Percentiles rank a stretch among this genome's conserved stretches.
These are phyloP conservation scores for Chloroclysta siterata DNA, from an alignment of 2,888 invertebrate genomes.

Conservation along the genomic window DNA sequence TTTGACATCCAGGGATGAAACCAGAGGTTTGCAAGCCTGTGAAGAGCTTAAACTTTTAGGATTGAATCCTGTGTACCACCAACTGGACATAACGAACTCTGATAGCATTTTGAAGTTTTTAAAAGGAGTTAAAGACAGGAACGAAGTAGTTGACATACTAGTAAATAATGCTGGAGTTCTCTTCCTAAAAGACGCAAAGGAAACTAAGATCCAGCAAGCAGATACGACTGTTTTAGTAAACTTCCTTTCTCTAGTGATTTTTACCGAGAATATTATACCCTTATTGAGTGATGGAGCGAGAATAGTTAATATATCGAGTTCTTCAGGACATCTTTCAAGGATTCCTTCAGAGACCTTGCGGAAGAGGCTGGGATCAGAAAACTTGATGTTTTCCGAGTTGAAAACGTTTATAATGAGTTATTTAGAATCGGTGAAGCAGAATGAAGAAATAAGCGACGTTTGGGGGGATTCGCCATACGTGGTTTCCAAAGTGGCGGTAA, in stretches of 20 bases:
- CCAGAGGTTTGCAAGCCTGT: slow-evolving; percentile 85
- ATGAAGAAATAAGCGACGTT: slow-evolving; percentile 60
- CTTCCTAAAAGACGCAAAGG: slow-evolving; percentile 67
- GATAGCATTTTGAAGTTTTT: slow-evolving; percentile 84
- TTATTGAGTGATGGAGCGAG: slow-evolving; percentile 87
- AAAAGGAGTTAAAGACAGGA: slow-evolving; percentile 79
- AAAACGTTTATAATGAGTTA: slow-evolving; percentile 86
- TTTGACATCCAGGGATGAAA: slow-evolving; percentile 87
- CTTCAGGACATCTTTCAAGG: slow-evolving; percentile 86
- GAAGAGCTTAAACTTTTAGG: slow-evolving; percentile 80
- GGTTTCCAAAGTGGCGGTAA: slow-evolving; percentile 90
- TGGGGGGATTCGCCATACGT: slow-evolving; percentile 88
- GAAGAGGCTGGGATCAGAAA: slow-evolving; percentile 72
- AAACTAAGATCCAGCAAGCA: slow-evolving; percentile 62
- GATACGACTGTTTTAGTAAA: slow-evolving; percentile 69
- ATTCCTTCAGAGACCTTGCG: slow-evolving; percentile 84
- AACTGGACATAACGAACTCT: slow-evolving; percentile 87
- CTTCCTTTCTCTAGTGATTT: slow-evolving; percentile 66
- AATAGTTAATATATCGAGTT: slow-evolving; percentile 91
- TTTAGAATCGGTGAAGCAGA: slow-evolving; percentile 80
- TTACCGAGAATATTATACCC: slow-evolving; percentile 87
- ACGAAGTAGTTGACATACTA: slow-evolving; percentile 88
- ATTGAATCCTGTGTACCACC: slow-evolving; percentile 84
- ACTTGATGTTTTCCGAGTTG: slow-evolving; percentile 83
- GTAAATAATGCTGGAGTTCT: slow-evolving; percentile 90